phyloP scores from a whole-genome alignment of 2,888 invertebrate genomes.

The Subacronicta megacephala region DNA sequence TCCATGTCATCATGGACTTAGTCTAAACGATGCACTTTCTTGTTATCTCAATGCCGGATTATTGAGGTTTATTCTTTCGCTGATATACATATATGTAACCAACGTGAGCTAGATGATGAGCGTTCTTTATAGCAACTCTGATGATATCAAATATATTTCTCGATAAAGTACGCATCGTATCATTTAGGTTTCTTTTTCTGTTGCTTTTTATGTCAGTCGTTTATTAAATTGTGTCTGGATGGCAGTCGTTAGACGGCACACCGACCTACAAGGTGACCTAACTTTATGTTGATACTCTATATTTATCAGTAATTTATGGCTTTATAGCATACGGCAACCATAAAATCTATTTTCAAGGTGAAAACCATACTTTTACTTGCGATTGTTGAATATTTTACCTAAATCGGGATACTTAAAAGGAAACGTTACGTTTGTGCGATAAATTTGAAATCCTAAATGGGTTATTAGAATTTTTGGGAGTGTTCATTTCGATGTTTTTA shows the following conservation, averaged over 20 bases:
- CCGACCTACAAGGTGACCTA: constrained; percentile 48
- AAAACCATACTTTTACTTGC: constrained; percentile 24
- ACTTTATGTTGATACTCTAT: constrained; percentile 24
- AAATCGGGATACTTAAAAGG: background rate
- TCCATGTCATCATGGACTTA: constrained; percentile 66
- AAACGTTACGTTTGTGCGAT: too few relatives aligned
- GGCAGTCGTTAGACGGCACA: constrained; percentile 32
- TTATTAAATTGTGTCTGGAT: constrained; percentile 48
- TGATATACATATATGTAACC: constrained; percentile 41
- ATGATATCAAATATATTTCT: constrained; percentile 42
- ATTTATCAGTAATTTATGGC: constrained; percentile 39
- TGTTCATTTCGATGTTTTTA: constrained; percentile 3
- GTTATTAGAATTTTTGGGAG: background rate
- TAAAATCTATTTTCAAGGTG: constrained; percentile 33
- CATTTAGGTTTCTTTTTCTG: constrained; percentile 40
- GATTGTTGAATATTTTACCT: constrained; percentile 7
- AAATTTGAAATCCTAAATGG: background rate
- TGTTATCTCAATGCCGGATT: constrained; percentile 69
- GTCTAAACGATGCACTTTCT: constrained; percentile 72
- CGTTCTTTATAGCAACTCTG: constrained; percentile 22
- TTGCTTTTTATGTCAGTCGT: constrained; percentile 43
- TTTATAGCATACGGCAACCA: constrained; percentile 22
- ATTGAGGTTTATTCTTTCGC: constrained; percentile 63
- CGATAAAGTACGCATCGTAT: constrained; percentile 33
- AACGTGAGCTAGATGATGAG: constrained; percentile 30